Evolutionary conservation across 1,140 invertebrate genomes (phyloP), one percentile per base, ranked within the genome.

Genomic region (Drosophila lacteicornis): DNA sequence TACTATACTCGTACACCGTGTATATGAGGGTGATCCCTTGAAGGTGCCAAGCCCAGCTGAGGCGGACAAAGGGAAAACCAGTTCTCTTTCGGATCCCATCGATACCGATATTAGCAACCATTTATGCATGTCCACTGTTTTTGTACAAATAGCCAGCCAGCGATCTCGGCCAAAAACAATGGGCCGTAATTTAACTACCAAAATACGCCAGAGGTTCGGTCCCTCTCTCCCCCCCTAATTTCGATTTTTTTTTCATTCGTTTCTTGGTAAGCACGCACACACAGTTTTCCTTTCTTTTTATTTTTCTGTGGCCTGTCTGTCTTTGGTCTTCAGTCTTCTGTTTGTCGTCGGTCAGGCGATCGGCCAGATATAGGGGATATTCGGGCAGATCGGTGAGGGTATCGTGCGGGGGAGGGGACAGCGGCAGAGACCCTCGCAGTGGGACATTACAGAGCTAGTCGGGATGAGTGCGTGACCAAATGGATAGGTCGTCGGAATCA

Each of bases 171-270:
- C 84, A 74, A 70, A 90, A 61, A 84, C 84, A 88, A 88, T 88
- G 85, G 73, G 58, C 61, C 65, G 69, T 71, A 86, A 88, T 88
- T 88, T 76, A 88, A 88, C 84, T 88, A 88, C 84, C 84, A 88
- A 84, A 88, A 88, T 88, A 88, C 84, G 85, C 84, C 80, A 78
- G 63, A 27, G 67, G 38, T 53, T 19, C 25, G 47, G 19, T 25
- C 22, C 57, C 15, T 40, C 8, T 17, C 13, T 4, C 19, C 45
- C 15, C 15, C 27, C 27, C 38, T n/a, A 25, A 22, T 27, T 22
- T 25, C 2, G 22, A 25, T 36, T 46, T 15, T 45, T 5, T 30
- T 2, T 25, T 15, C 43, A 30, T 49, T 66, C 43, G 27, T 71
- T 79, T 87, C 84, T 78, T 65, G 84, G 60, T 88, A 83, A 55